A percentile compares a stretch with the other conserved stretches of the same genome.
Conservation (phyloP, 2,113 vertebrate genomes). For the Benitochromis conjunctus region DNA sequence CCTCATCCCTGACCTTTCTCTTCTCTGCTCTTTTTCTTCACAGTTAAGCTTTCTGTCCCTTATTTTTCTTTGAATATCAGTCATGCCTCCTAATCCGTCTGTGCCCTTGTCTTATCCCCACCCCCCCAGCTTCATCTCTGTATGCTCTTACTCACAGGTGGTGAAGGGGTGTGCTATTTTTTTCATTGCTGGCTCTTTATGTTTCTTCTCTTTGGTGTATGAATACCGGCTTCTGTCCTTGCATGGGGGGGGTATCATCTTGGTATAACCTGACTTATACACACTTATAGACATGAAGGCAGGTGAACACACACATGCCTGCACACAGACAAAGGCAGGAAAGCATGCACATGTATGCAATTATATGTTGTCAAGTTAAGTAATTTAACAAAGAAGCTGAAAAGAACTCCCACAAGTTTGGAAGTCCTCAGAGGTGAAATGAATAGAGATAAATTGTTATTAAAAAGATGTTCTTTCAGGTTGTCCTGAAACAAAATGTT, state of each 20-base stretch:
- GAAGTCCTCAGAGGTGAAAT: not conserved
- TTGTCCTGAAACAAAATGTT: not conserved
- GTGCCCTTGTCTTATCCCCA: conserved; percentile 13
- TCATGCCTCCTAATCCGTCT: conserved; percentile 25
- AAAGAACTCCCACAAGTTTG: not conserved
- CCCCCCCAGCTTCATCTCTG: not conserved
- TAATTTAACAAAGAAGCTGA: not conserved
- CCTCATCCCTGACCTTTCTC: conserved; percentile 30
- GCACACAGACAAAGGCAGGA: not conserved
- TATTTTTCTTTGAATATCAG: conserved; percentile 38
- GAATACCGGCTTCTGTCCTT: conserved; percentile 39
- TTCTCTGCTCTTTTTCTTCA: not conserved
- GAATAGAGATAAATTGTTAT: not conserved
- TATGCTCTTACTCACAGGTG: conserved; percentile 17
- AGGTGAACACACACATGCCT: not conserved
- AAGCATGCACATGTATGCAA: not conserved
- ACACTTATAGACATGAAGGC: not conserved
- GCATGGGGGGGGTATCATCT: not conserved
- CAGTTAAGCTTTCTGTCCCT: not conserved
- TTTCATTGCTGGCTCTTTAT: not conserved
- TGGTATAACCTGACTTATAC: not conserved
- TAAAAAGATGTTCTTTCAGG: conserved; percentile 7
- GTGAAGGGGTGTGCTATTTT: not conserved
- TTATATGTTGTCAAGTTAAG: not conserved
- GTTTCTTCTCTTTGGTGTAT: conserved; percentile 17